Conservation (phyloP, 2,113 vertebrate species). For the Hippopotamus amphibius region DNA sequence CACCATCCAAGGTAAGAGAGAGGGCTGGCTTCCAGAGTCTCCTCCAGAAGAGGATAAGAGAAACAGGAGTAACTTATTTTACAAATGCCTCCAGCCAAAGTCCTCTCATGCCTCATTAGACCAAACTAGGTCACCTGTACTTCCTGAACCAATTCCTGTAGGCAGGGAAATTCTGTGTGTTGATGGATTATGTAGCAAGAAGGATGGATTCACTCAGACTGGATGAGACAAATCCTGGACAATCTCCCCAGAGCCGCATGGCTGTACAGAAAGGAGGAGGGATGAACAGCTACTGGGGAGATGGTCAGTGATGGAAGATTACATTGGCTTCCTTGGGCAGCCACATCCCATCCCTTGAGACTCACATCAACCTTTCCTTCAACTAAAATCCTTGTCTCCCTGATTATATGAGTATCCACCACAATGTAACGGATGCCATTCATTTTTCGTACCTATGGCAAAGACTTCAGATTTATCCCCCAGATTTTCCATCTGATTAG, state of each 20-base stretch:
- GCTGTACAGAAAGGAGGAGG: background rate
- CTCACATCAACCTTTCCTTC: background rate
- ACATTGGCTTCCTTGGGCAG: background rate
- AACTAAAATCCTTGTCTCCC: background rate
- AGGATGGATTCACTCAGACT: background rate
- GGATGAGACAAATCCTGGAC: background rate
- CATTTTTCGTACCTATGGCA: background rate
- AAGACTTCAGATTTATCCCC: background rate
- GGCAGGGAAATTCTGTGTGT: background rate
- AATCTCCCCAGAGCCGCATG: background rate
- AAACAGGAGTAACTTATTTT: background rate
- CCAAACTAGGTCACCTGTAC: background rate
- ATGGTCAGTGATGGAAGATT: background rate
- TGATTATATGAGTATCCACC: background rate
- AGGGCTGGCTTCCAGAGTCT: background rate
- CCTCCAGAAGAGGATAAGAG: background rate
- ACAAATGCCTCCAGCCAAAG: background rate
- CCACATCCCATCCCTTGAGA: background rate
- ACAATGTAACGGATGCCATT: background rate
- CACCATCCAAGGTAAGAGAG: background rate
- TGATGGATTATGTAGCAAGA: background rate
- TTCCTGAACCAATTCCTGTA: background rate
- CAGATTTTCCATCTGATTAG: background rate
- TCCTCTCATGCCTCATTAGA: background rate
- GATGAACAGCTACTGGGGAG: background rate